Conservation (phyloP, 2,797 vertebrate species). For the Myripristis murdjan region DNA sequence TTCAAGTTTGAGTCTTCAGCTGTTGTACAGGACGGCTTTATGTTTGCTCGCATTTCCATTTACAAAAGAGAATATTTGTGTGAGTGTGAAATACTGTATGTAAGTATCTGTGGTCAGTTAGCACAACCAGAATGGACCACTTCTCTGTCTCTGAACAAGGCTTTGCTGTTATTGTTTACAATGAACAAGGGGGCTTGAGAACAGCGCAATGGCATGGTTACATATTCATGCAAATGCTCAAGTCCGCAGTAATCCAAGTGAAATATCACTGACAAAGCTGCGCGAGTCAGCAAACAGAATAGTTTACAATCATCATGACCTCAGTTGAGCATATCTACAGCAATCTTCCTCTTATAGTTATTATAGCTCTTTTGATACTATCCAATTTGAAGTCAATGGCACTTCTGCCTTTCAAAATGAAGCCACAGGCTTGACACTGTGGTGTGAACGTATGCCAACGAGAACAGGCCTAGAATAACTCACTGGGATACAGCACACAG, state of each 20-base stretch:
- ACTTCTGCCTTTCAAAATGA: constrained; percentile 18
- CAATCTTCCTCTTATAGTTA: neutral
- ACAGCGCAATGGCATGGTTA: constrained; percentile 55
- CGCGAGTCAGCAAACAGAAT: constrained; percentile 16
- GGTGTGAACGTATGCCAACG: neutral
- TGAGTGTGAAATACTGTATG: constrained; percentile 36
- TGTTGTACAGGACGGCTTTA: neutral
- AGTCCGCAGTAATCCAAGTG: constrained; percentile 27
- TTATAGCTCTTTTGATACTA: neutral
- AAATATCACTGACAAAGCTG: constrained; percentile 36
- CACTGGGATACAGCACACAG: constrained; percentile 12
- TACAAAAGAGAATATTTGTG: constrained; percentile 38
- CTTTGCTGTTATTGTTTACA: constrained; percentile 77
- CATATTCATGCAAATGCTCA: constrained; percentile 65
- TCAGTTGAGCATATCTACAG: neutral
- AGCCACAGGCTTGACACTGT: neutral
- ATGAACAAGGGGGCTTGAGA: constrained; percentile 73
- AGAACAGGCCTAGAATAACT: constrained; percentile 53
- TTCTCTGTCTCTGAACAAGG: constrained; percentile 70
- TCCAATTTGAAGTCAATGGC: neutral
- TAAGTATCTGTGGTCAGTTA: constrained; percentile 42
- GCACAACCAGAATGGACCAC: constrained; percentile 44
- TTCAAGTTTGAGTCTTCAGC: neutral
- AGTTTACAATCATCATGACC: constrained; percentile 11
- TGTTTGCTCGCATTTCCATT: constrained; percentile 14